Conservation (phyloP, 1,140 invertebrate genomes). For the Dryas iulia region DNA sequence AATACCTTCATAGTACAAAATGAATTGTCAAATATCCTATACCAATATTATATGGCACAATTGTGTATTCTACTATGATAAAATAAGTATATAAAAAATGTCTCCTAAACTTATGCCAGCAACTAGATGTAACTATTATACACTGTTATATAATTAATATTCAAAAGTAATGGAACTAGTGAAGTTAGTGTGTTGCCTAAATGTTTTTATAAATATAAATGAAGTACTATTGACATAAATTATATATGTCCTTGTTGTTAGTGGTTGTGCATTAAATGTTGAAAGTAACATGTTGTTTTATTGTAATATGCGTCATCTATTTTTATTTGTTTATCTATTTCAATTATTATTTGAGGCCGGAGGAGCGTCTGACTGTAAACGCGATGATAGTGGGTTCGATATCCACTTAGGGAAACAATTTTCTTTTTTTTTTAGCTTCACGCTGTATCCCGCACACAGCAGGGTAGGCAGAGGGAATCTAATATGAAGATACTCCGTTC, state of each 20-base stretch:
- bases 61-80: background rate
- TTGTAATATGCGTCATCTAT: too few species aligned
- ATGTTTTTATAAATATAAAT: slow-evolving; percentile 3
- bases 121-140: background rate
- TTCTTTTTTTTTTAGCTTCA: too few species aligned
- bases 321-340: too few species aligned
- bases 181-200: background rate
- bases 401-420: too few species aligned
- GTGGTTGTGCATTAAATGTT: slow-evolving; percentile 22
- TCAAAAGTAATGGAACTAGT: background rate
- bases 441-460: too few species aligned
- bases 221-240: slow-evolving; percentile 8
- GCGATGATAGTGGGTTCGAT: too few species aligned
- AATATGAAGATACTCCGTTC: too few species aligned
- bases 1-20: background rate
- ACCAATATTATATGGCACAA: background rate
- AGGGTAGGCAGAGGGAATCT: too few species aligned
- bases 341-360: too few species aligned
- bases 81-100: background rate
- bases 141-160: slow-evolving; percentile 1
- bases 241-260: slow-evolving; percentile 5
- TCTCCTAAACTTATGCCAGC: background rate
- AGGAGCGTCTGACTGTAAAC: too few species aligned
- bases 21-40: background rate
- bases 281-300: slow-evolving; percentile 2